phyloP scores from a whole-genome alignment of 37 sponge, comb jelly and placozoan genomes.

The Theonella swinhoei region DNA sequence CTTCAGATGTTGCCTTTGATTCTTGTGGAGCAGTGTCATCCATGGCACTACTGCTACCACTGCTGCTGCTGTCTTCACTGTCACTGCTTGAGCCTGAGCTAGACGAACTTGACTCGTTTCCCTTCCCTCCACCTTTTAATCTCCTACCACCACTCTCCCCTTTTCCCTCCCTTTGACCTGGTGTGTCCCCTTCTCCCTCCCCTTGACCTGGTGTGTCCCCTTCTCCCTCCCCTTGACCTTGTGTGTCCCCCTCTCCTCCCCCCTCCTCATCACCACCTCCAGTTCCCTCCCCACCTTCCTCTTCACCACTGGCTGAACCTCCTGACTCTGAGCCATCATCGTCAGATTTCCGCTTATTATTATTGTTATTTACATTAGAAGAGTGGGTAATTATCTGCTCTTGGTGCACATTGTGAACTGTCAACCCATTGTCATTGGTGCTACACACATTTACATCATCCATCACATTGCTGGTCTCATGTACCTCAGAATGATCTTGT shows the following conservation, averaged over 20 bases:
- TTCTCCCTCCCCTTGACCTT: not conserved
- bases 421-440: not conserved
- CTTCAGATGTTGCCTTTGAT: too few relatives aligned
- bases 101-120: not conserved
- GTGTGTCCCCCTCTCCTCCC: not conserved
- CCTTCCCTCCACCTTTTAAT: not conserved
- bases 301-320: not conserved
- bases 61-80: conserved; percentile 32
- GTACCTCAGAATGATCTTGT: too few relatives aligned
- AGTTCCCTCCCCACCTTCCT: not conserved
- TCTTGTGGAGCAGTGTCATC: too few relatives aligned
- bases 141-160: not conserved
- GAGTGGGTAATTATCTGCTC: not conserved
- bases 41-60: conserved; percentile 48
- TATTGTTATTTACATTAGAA: conserved; percentile 10
- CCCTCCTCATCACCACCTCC: conserved; percentile 1
- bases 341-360: conserved; percentile 28
- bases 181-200: not conserved
- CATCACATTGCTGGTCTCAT: too few relatives aligned
- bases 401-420: not conserved
- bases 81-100: conserved; percentile 6
- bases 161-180: not conserved
- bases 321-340: not conserved
- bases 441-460: too few relatives aligned
- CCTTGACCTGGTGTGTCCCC: not conserved